Base-by-base conservation (phyloP, 2,888 invertebrate species). In the Euzetes globulus region DNA sequence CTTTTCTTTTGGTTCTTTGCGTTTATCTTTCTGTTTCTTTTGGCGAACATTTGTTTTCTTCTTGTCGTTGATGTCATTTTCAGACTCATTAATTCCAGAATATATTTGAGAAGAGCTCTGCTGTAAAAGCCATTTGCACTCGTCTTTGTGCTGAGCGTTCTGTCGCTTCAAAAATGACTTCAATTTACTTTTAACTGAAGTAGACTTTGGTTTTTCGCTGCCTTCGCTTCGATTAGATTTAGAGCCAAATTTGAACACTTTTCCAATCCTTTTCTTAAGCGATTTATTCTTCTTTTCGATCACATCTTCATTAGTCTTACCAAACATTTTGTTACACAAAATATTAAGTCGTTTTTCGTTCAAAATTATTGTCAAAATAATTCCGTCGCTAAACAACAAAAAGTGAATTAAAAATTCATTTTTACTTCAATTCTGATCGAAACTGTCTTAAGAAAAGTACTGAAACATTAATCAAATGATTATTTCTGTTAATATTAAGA, bases 81-180 rank as follows among this genome's bases (percentile, higher is more conserved):
- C 58, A 25, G 19, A 22, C 13, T 52, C 72, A 72, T 50, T 72
- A 15, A 60, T 22, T 29, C 29, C 29, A 17, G 60, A 60, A 33
- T 60, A 60, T n/a, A 60, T n/a, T 60, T 60, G 60, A 6, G 60
- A 60, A 15, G 60, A 68, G n/a, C 68, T 68, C 45, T 41, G 25
- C 27, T 25, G 25, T 65, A 73, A 73, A 45, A 73, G 73, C 47
- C 73, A 37, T 27, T 37, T 70, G 13, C 22, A 47, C 33, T 73
- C 73, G 4, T 73, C 73, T 25, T 29, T 33, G 22, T 37, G 15
- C 22, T 41, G 17, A 60, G 41, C 17, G 15, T 68, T 68, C 9
- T 68, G 37, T 68, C 45, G 37, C 25, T 45, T 68, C 68, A 37
- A 45, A 22, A 68, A 41, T 19, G 45, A 37, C 19, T 45, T 68